Evolutionary conservation across 2,888 invertebrate species (phyloP), one percentile per base, ranked within the genome.

Genomic region (Harpalus rubripes): DNA sequence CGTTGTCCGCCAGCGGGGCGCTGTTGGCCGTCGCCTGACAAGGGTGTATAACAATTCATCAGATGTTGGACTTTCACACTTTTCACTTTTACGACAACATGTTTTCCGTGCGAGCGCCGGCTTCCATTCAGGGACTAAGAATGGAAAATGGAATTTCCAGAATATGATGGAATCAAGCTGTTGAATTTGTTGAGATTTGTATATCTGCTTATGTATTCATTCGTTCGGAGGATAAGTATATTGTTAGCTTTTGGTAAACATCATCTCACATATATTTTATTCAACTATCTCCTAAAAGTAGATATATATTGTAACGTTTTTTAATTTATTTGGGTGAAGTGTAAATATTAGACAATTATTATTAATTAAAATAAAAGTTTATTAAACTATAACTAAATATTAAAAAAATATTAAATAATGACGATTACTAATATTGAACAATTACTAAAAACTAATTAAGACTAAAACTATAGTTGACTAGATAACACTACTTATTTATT

Each of bases 61-160:
- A 59, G 18, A 59, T 15, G 59, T 15, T 16, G 18, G 59, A 59
- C 59, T 59, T 59, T 18, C 59, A 59, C 59, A 59, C 59, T 59
- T 59, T 59, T 59, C 59, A 59, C 59, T 59, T 59, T 59, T 59
- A 59, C 59, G 59, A 16, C 59, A 18, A 52, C 44, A 52, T 52
- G 44, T 12, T 8, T 10, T 12, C 32, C 44, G 10, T 10, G 44
- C 44, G 10, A 52, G 10, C 32, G 32, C 44, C 44, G 44, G 44
- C 44, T 52, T 32, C 12, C 44, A 52, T 52, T 52, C 44, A 52
- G 10, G 12, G 10, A n/a, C 44, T 4, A 52, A 52, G 44, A 52
- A 52, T 52, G 44, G 44, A 52, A 52, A 52, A 52, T 52, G 44
- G 44, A 52, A 52, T 52, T 52, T 52, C 10, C 10, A 12, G 10